A percentile compares a stretch with the other conserved stretches of the same genome.
Conservation (phyloP, 1,140 invertebrate species). For the Caenorhabditis briggsae region DNA sequence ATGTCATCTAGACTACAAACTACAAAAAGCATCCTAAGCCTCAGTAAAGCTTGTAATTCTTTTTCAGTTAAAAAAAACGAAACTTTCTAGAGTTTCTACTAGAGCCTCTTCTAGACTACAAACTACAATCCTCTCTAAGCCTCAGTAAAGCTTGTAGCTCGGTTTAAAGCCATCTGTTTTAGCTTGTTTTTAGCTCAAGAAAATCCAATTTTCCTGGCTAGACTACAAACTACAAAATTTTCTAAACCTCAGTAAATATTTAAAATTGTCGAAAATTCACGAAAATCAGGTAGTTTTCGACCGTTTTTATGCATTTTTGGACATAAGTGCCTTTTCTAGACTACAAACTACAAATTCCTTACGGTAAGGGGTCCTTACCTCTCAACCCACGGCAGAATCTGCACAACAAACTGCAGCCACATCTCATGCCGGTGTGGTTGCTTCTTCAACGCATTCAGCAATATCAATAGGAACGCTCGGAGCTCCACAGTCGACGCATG, state of each 20-base stretch:
- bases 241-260: too few relatives aligned
- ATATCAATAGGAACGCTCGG: slow-evolving; percentile 87
- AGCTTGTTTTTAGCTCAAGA: too few relatives aligned
- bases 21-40: neutral
- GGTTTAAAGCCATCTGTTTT: too few relatives aligned
- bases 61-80: too few relatives aligned
- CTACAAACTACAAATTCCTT: slow-evolving; percentile 52
- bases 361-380: slow-evolving; percentile 48
- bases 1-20: neutral
- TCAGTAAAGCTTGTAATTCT: too few relatives aligned
- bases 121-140: neutral
- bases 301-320: too few relatives aligned
- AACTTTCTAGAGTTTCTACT: too few relatives aligned
- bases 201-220: too few relatives aligned
- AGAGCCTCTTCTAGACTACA: slow-evolving; percentile 26
- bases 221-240: too few relatives aligned
- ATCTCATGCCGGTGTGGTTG: slow-evolving; percentile 81
- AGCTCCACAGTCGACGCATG: slow-evolving; percentile 81
- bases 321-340: neutral
- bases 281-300: too few relatives aligned
- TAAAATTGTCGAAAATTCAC: too few relatives aligned
- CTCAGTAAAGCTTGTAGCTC: too few relatives aligned
- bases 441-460: slow-evolving; percentile 84
- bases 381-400: slow-evolving; percentile 74
- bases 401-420: slow-evolving; percentile 79